Base-by-base conservation (phyloP, 2,797 vertebrate genomes). In the Alosa sapidissima region DNA sequence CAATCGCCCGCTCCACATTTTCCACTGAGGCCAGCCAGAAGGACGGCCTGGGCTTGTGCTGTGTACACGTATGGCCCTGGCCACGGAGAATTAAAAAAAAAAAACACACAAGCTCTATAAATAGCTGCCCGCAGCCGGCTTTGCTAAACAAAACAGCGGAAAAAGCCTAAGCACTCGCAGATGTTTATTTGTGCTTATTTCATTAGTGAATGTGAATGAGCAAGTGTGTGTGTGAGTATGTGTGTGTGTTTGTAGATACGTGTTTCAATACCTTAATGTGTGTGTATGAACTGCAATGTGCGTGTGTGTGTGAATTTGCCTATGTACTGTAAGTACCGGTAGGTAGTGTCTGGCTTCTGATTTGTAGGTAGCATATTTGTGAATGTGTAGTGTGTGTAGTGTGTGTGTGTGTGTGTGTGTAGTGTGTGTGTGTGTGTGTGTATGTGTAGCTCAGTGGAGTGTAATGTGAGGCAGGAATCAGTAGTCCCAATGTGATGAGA, bases 1-100 rank as follows among this genome's bases (percentile, higher is more conserved):
- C 85, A 86, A 92, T 88, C 91, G 65, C 21, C 24, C 91, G 87
- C 92, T 92, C 89, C 89, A 93, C 81, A 92, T 93, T 94, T 94
- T 93, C 92, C 93, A 93, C 84, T 91, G 89, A 85, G 47, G 85
- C 72, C 86, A 90, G 92, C 92, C 92, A 93, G 93, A 84, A 47
- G 86, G 86, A 19, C 45, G 41, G 83, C 83, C 85, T 49, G 48
- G 51, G 2, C 7, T 1, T 28, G 33, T 19, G 24, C 60, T 24
- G n/a, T 9, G 60, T 9, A 11, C 62, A 65, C 24, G 62, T 65
- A 33, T 13, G 24, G 62, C 60, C 1, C 1, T 24, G 3, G n/a
- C 62, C 9, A 24, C 2, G 24, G 62, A 58, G 1, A 52, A 52
- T 13, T 52, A 52, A 2, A 13, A 13, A 62, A 62, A 24, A 9